Percentiles rank a stretch among this genome's conserved stretches.
Conservation (phyloP, 2,888 invertebrate species). For the Noctua comes region DNA sequence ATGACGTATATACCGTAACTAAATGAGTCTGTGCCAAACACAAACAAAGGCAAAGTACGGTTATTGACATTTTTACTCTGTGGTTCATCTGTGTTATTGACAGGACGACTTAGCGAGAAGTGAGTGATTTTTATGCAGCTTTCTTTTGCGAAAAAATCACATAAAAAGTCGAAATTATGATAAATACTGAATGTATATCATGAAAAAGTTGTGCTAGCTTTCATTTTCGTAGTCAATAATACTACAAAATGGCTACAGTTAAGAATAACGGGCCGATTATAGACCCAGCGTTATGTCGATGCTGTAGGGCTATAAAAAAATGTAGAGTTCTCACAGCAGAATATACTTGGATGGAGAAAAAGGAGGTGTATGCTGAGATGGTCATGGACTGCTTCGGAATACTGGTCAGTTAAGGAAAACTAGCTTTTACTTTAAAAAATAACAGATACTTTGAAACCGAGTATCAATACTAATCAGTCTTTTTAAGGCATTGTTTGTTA, state of each 20-base stretch:
- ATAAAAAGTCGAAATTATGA: constrained; percentile 38
- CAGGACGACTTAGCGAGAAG: constrained; percentile 47
- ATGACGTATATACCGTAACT: too few species aligned
- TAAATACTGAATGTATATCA: constrained; percentile 61
- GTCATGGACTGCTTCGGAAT: constrained; percentile 88
- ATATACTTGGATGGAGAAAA: constrained; percentile 86
- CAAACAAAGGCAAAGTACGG: neutral
- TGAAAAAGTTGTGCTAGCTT: constrained; percentile 45
- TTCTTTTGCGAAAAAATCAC: constrained; percentile 47
- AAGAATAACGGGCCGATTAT: constrained; percentile 85
- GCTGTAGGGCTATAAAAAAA: constrained; percentile 87
- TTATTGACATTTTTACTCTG: constrained; percentile 50
- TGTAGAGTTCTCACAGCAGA: constrained; percentile 85
- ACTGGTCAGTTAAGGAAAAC: constrained; percentile 74
- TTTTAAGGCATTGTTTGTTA: neutral
- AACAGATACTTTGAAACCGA: neutral
- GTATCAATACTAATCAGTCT: neutral
- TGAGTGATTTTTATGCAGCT: constrained; percentile 25
- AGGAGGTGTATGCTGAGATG: constrained; percentile 87
- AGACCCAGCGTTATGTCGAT: constrained; percentile 87
- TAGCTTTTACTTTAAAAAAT: neutral
- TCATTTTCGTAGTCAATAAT: constrained; percentile 4
- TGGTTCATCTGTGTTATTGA: constrained; percentile 55
- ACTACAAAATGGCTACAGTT: constrained; percentile 76
- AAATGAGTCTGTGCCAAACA: neutral